These are phyloP conservation scores for Tauraco hartlaubi DNA, from an alignment of 2,797 vertebrate genomes.

Conservation along the genomic window DNA sequence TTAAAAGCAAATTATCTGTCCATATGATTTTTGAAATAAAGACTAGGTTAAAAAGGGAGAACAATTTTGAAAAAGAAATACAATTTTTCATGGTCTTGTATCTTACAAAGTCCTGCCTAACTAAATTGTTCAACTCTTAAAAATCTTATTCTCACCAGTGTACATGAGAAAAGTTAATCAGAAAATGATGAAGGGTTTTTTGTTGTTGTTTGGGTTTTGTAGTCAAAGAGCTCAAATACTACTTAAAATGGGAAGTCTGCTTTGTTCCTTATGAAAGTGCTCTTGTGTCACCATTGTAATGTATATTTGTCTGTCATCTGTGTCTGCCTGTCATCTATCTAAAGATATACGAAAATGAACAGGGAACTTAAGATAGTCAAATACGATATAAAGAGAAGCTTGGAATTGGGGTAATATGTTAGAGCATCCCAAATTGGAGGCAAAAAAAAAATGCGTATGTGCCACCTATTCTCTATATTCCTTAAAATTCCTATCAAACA, in stretches of 20 bases:
- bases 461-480: background rate
- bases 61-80: background rate
- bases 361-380: background rate
- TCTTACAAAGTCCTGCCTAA: background rate
- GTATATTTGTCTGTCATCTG: constrained; percentile 15
- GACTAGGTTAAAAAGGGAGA: background rate
- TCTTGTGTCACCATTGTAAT: background rate
- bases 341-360: background rate
- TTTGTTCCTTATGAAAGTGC: background rate
- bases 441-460: background rate
- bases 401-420: background rate
- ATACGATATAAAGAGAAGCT: background rate
- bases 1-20: background rate
- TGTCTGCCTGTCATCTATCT: constrained; percentile 23
- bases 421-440: background rate
- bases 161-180: background rate
- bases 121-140: background rate
- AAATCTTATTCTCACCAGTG: background rate
- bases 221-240: background rate
- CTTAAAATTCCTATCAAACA: background rate
- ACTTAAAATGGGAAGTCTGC: background rate
- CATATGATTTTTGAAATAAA: background rate
- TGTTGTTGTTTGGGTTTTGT: background rate
- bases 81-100: background rate
- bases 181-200: background rate